Evolutionary conservation across 2,113 vertebrate species (phyloP).

Genomic region (Dromiciops gliroides): DNA sequence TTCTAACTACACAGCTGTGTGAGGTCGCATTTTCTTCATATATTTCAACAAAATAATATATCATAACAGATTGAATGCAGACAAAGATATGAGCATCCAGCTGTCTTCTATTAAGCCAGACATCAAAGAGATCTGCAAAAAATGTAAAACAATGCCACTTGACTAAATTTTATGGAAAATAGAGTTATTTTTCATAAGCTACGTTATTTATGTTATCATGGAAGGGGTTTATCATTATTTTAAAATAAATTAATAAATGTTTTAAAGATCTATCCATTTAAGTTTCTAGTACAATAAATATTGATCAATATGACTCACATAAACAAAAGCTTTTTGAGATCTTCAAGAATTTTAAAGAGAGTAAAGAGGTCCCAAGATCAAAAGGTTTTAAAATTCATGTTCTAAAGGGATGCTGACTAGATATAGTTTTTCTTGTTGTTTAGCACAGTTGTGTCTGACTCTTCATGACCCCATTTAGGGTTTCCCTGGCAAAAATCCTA

Average conservation of each 20-base stretch:
- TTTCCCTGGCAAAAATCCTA: not conserved
- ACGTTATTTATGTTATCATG: not conserved
- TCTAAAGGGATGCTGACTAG: not conserved
- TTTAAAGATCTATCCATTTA: not conserved
- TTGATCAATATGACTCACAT: not conserved
- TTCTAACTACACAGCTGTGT: not conserved
- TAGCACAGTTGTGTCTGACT: not conserved
- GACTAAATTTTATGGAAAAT: not conserved
- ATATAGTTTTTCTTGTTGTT: not conserved
- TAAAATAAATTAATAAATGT: not conserved
- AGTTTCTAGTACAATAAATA: not conserved
- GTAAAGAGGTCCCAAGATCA: not conserved
- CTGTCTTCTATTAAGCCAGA: not conserved
- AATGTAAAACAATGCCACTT: not conserved
- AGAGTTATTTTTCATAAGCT: not conserved
- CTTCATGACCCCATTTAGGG: not conserved
- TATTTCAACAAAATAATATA: not conserved
- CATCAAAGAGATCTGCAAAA: not conserved
- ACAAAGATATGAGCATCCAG: not conserved
- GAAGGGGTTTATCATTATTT: not conserved
- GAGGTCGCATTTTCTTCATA: not conserved
- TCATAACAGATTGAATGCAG: not conserved
- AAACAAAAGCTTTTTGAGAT: not conserved
- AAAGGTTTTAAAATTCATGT: not conserved
- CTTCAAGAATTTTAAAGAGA: not conserved